Conservation (phyloP, 2,113 vertebrate species). For the Leucopsar rothschildi region DNA sequence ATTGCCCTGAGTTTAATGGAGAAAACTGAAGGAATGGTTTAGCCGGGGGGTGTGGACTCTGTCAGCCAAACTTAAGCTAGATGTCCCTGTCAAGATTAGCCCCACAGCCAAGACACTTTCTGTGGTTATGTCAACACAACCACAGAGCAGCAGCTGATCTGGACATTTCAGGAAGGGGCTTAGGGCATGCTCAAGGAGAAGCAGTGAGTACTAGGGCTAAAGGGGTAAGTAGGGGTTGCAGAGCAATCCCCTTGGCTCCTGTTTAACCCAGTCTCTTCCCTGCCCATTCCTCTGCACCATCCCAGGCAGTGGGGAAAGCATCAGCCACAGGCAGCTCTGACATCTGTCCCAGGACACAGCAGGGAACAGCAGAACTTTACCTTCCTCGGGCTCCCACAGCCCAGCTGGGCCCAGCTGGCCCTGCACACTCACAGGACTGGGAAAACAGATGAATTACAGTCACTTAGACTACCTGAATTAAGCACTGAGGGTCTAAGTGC, state of each 20-base stretch:
- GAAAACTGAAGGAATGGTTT: background rate
- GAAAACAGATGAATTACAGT: conserved; percentile 1
- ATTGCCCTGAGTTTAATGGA: background rate
- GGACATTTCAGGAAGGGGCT: background rate
- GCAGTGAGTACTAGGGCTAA: background rate
- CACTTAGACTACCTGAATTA: conserved; percentile 45
- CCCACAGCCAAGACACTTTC: background rate
- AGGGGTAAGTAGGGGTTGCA: accelerated
- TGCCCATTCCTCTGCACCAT: accelerated
- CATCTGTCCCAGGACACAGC: background rate
- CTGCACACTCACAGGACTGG: background rate
- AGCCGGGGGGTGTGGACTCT: background rate
- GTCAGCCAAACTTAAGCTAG: background rate
- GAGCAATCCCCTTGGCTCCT: background rate
- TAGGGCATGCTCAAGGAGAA: accelerated
- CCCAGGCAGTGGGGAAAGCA: background rate
- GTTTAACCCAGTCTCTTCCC: background rate
- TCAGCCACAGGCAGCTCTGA: background rate
- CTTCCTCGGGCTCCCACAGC: background rate
- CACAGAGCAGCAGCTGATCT: background rate
- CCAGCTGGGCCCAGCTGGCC: conserved; percentile 45
- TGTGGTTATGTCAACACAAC: background rate
- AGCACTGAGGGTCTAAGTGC: background rate
- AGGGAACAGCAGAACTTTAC: background rate
- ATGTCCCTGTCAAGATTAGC: background rate